phyloP scores from a whole-genome alignment of 1,140 invertebrate genomes.

The Leptinotarsa lineolata region DNA sequence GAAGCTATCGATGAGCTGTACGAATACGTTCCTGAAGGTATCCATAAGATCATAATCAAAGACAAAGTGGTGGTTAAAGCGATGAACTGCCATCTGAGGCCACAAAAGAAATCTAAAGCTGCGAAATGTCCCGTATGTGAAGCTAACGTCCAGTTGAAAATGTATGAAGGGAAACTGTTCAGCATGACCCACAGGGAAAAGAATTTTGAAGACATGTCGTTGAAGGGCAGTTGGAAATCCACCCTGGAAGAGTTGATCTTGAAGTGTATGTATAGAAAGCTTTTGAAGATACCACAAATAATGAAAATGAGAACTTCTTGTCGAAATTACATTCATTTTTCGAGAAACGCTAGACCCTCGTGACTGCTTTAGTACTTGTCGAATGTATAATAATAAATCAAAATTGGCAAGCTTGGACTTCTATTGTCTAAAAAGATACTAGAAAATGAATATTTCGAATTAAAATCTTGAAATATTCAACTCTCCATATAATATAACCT shows the following conservation, averaged over 20 bases:
- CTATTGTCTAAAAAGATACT: too few species aligned
- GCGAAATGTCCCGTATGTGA: conserved; percentile 59
- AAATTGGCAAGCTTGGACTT: too few species aligned
- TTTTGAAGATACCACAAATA: too few species aligned
- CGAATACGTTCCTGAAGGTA: conserved; percentile 24
- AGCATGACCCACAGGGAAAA: conserved; percentile 39
- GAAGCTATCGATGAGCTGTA: conserved; percentile 34
- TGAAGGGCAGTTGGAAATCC: conserved; percentile 59
- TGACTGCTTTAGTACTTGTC: too few species aligned
- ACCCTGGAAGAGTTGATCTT: conserved; percentile 62
- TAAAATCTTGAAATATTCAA: too few species aligned
- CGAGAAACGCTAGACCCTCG: too few species aligned
- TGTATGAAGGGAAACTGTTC: conserved; percentile 63
- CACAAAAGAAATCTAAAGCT: conserved; percentile 44
- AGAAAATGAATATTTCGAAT: too few species aligned
- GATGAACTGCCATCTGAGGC: conserved; percentile 70
- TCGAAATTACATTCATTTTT: too few species aligned
- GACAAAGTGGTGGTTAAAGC: conserved; percentile 61
- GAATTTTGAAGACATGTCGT: conserved; percentile 44
- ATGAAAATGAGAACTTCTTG: too few species aligned
- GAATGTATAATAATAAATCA: too few species aligned
- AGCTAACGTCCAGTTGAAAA: conserved; percentile 59
- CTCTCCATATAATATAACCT: too few species aligned
- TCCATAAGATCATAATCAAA: conserved; percentile 40
- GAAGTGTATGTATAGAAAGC: conserved; percentile 52